Evolutionary conservation across 2,797 vertebrate genomes (phyloP).

Genomic region (Silurus aristotelis): DNA sequence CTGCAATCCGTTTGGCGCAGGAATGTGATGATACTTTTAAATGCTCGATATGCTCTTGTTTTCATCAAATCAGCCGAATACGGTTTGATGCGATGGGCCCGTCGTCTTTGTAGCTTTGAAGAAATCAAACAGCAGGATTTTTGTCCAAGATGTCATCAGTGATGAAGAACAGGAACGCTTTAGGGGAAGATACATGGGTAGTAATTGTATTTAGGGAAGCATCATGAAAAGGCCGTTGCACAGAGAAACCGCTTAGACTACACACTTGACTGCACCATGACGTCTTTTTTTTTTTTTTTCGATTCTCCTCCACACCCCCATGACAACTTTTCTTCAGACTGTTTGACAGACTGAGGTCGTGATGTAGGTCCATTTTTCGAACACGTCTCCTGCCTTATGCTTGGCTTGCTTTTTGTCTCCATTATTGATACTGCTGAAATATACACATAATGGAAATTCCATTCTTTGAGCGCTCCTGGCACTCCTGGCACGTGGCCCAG

Average conservation of each 20-base stretch:
- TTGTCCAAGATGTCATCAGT: neutral
- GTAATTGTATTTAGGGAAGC: neutral
- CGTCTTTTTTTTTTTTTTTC: neutral
- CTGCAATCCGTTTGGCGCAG: neutral
- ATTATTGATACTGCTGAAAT: conserved; percentile 40
- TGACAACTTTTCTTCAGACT: neutral
- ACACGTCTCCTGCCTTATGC: conserved; percentile 41
- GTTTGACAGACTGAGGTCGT: conserved; percentile 33
- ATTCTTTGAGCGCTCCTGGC: conserved; percentile 31
- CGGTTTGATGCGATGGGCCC: neutral
- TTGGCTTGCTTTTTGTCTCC: conserved; percentile 42
- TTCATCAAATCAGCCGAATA: neutral
- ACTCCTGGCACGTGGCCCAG: conserved; percentile 43
- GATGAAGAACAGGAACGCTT: neutral
- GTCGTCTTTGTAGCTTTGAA: neutral
- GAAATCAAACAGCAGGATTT: too few species aligned
- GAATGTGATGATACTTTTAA: neutral
- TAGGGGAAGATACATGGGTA: neutral
- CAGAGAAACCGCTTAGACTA: neutral
- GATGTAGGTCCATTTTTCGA: conserved; percentile 46
- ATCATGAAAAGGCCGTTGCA: neutral
- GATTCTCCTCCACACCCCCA: neutral
- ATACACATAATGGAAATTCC: conserved; percentile 51
- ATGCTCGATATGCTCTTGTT: neutral
- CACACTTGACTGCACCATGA: too few species aligned